Evolutionary conservation across 2,797 vertebrate species (phyloP), one percentile per base, ranked within the genome.

Genomic region (Danionella dracula): DNA sequence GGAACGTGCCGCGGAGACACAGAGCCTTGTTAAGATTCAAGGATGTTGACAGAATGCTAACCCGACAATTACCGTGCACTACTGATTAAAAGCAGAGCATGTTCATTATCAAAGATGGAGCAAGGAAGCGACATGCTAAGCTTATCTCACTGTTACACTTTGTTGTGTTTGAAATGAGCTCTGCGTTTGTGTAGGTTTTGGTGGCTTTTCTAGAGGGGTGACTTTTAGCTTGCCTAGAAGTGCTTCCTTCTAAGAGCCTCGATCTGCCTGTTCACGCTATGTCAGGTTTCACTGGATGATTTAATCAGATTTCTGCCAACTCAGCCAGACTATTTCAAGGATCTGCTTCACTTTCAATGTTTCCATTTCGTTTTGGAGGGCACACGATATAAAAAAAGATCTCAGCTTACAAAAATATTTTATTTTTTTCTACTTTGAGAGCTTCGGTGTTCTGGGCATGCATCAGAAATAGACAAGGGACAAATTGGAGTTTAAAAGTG

Each of bases 21-120:
- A 66, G 70, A 76, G 71, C 75, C 84, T 86, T 81, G 84, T 84
- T 83, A 89, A 63, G 85, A 85, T 83, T 56, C 80, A 79, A 82
- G 83, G 83, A 84, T 85, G 86, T 87, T 86, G 85, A 79, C 86
- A 88, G 88, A 90, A 90, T 91, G 84, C 88, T 90, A 91, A 90
- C 85, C 87, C 89, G 87, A 87, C 86, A 89, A 89, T 91, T 88
- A 90, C 86, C 86, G 86, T 84, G 84, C 81, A 71, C 83, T 88
- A 88, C 88, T 85, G 86, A 90, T 90, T 88, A 84, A 86, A 87
- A 86, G 82, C 81, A 83, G 80, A 81, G 81, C 78, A 81, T 78
- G 81, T 78, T 85, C 89, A 88, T 90, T 88, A 88, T 85, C 66
- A 61, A 65, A 62, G 48, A 40, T 31, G 29, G 45, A n/a, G 53